Evolutionary conservation across 2,888 invertebrate genomes (phyloP), one percentile per base, ranked within the genome.

Genomic region (Onthophagus sagittarius): DNA sequence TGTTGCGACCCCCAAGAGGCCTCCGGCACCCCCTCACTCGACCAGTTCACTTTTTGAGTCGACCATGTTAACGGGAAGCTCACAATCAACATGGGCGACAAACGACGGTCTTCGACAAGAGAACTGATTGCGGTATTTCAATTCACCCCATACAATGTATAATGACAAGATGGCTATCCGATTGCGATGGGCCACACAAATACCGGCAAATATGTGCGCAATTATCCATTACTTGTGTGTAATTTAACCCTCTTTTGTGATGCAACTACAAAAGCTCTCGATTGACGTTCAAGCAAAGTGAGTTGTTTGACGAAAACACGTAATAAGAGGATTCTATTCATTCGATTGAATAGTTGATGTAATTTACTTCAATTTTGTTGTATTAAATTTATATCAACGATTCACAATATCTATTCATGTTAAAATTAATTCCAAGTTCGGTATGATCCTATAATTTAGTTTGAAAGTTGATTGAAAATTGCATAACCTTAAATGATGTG

Each of bases 81-180:
- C 79, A 83, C 82, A 81, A 83, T 82, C 79, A 78, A 78, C 75
- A 78, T 82, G 83, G 76, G 79, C 83, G 76, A 79, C 77, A 53
- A 53, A 76, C 65, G 72, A 73, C 72, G 77, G 75, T 76, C 77
- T 79, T 77, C 79, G 79, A 83, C 82, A 83, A 83, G 82, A 78
- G 80, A 78, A 78, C 81, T 85, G 84, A 85, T 85, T 85, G 84
- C 83, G 83, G 83, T 79, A 80, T 83, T 84, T 83, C 82, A 83
- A 82, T 83, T 79, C 82, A 80, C 81, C 79, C 71, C 80, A 79
- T 81, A 81, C 83, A 84, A 83, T 82, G 79, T 79, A 81, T 83
- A 83, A 84, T 83, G 83, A 84, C 83, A 82, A 82, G 84, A 83
- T 83, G 81, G 82, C 82, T 83, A 81, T 82, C 82, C 80, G 82